Percentiles rank a stretch among this genome's conserved stretches.
Conservation (phyloP, 2,888 invertebrate genomes). For the Andrena bicolor region DNA sequence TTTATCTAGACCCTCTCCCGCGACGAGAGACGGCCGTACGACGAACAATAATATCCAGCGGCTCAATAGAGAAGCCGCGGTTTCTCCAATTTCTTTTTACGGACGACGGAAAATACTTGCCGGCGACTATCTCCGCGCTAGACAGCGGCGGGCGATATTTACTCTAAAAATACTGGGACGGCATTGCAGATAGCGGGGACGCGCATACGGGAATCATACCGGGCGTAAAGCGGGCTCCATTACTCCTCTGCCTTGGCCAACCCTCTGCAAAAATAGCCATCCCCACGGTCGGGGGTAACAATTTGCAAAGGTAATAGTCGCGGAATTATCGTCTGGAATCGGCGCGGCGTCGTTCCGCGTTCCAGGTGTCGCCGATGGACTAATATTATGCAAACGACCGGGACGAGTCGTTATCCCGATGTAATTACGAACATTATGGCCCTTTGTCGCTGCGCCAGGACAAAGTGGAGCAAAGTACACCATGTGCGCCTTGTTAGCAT, state of each 20-base stretch:
- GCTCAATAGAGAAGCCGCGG: constrained; percentile 63
- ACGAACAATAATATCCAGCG: constrained; percentile 60
- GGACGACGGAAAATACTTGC: constrained; percentile 74
- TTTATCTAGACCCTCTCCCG: constrained; percentile 79
- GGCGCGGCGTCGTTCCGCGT: not conserved
- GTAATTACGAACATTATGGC: constrained; percentile 18
- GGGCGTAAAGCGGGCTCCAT: not conserved
- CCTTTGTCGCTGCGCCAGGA: not conserved
- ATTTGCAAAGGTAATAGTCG: constrained; percentile 9
- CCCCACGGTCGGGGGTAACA: not conserved
- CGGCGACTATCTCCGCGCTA: constrained; percentile 32
- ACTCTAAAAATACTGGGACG: constrained; percentile 49
- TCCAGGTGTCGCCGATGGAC: not conserved
- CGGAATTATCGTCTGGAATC: constrained; percentile 10
- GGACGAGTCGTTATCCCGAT: not conserved
- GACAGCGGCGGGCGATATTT: constrained; percentile 35
- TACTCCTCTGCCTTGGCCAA: not conserved
- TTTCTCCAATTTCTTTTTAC: constrained; percentile 81
- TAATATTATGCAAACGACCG: constrained; percentile 31
- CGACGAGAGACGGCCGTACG: constrained; percentile 52
- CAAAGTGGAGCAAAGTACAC: not conserved
- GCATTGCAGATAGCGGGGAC: constrained; percentile 52
- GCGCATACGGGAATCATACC: constrained; percentile 23
- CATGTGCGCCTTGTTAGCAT: not conserved
- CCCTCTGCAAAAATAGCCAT: constrained; percentile 10